phyloP scores from a whole-genome alignment of 1,140 invertebrate species.

The Aleiodes sp. region DNA sequence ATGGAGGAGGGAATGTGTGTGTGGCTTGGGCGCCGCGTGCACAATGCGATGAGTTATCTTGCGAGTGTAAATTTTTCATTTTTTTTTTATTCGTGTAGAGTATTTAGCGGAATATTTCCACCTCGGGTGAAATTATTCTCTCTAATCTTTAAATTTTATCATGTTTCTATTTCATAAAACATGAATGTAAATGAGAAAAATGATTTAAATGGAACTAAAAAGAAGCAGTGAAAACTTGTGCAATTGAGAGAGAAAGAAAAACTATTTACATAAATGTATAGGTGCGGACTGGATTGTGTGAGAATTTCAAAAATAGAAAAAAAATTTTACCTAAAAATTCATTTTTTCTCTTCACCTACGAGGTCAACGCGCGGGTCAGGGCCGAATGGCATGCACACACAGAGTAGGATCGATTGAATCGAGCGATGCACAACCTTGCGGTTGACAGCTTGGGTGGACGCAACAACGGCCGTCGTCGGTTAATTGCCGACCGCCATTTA shows the following conservation, averaged over 20 bases:
- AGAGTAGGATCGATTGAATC: slow-evolving; percentile 41
- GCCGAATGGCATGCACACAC: slow-evolving; percentile 34
- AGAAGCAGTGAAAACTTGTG: background rate
- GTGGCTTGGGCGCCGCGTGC: background rate
- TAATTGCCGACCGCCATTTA: slow-evolving; percentile 28
- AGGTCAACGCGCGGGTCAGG: slow-evolving; percentile 38
- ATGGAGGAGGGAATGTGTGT: background rate
- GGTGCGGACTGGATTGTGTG: background rate
- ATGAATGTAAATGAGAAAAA: no score
- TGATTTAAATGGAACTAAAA: no score
- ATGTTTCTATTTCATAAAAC: no score
- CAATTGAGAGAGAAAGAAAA: background rate
- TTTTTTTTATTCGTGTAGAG: background rate
- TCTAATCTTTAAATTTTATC: no score
- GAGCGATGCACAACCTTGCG: slow-evolving; percentile 24
- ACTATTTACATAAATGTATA: background rate
- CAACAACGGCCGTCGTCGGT: slow-evolving; percentile 1
- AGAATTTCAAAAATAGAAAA: background rate
- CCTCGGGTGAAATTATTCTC: background rate
- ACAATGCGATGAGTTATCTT: slow-evolving; percentile 3
- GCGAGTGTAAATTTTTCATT: background rate
- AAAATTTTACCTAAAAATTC: no score
- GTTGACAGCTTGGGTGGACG: slow-evolving; percentile 24
- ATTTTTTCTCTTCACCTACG: background rate
- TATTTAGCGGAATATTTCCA: background rate